Evolutionary conservation across 2,113 vertebrate genomes (phyloP).

Genomic region (Paralichthys olivaceus): DNA sequence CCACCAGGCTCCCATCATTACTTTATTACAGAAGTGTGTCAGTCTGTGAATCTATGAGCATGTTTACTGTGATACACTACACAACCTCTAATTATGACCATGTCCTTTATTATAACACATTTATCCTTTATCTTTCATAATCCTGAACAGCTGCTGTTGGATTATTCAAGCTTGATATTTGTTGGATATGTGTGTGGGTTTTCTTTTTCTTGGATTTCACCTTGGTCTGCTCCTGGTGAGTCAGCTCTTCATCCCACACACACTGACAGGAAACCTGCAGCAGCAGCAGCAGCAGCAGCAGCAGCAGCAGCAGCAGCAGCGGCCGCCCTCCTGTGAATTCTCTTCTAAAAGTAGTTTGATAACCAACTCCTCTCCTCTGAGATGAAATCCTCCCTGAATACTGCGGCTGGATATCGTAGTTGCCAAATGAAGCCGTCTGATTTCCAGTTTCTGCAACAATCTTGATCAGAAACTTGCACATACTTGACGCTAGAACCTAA

Average conservation of each 20-base stretch:
- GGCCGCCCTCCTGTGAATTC: slow-evolving; percentile 1
- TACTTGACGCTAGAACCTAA: not conserved
- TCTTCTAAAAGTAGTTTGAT: slow-evolving; percentile 30
- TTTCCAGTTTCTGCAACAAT: not conserved
- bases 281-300: too few species aligned
- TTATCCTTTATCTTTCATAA: not conserved
- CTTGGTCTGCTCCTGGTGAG: slow-evolving; percentile 46
- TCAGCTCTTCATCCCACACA: slow-evolving; percentile 39
- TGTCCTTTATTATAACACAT: too few species aligned
- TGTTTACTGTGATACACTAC: too few species aligned
- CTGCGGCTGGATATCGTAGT: not conserved
- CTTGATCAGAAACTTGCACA: not conserved
- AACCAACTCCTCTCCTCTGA: slow-evolving; percentile 29
- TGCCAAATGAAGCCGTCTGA: not conserved
- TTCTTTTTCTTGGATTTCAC: slow-evolving; percentile 17
- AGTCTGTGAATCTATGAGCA: too few species aligned
- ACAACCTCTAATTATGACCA: too few species aligned
- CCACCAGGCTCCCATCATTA: too few species aligned
- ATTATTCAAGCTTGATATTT: not conserved
- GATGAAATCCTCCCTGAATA: slow-evolving; percentile 8
- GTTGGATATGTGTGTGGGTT: not conserved
- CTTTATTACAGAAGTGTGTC: too few species aligned
- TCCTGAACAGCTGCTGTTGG: slow-evolving; percentile 8
- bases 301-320: not conserved
- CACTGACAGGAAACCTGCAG: slow-evolving; percentile 20